A percentile compares a stretch with the other conserved stretches of the same genome.
These are phyloP conservation scores for Periphyllus acericola DNA, from an alignment of 2,888 invertebrate species.

Conservation along the genomic window DNA sequence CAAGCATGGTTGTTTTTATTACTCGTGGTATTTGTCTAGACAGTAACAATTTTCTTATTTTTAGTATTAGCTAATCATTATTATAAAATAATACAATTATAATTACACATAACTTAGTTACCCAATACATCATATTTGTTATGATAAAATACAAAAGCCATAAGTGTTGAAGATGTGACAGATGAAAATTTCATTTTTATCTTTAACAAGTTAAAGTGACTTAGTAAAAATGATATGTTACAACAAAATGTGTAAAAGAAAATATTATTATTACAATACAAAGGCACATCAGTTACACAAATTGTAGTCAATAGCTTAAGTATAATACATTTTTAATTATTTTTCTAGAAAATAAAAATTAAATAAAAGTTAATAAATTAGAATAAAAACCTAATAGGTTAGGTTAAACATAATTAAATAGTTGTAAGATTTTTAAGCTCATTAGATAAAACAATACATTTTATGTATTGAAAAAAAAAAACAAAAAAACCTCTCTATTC, in stretches of 20 bases:
- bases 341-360: slow-evolving; percentile 28
- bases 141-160: slow-evolving; percentile 52
- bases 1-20: background rate
- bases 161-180: slow-evolving; percentile 23
- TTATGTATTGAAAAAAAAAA: background rate
- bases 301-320: slow-evolving; percentile 43
- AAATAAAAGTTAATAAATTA: slow-evolving; percentile 23
- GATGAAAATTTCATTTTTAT: slow-evolving; percentile 20
- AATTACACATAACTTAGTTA: slow-evolving; percentile 49
- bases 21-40: slow-evolving; percentile 51
- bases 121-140: slow-evolving; percentile 42
- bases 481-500: slow-evolving; percentile 48
- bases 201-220: slow-evolving; percentile 22
- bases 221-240: slow-evolving; percentile 53
- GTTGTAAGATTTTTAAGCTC: slow-evolving; percentile 26
- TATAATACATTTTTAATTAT: slow-evolving; percentile 51
- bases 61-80: slow-evolving; percentile 32
- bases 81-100: slow-evolving; percentile 40
- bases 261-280: slow-evolving; percentile 37
- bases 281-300: slow-evolving; percentile 60
- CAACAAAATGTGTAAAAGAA: slow-evolving; percentile 51
- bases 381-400: background rate
- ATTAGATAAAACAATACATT: background rate
- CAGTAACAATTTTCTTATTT: slow-evolving; percentile 47
- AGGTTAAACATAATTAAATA: slow-evolving; percentile 6